These are phyloP conservation scores for Ramphastos sulfuratus DNA, from an alignment of 2,113 vertebrate genomes.

Conservation along the genomic window DNA sequence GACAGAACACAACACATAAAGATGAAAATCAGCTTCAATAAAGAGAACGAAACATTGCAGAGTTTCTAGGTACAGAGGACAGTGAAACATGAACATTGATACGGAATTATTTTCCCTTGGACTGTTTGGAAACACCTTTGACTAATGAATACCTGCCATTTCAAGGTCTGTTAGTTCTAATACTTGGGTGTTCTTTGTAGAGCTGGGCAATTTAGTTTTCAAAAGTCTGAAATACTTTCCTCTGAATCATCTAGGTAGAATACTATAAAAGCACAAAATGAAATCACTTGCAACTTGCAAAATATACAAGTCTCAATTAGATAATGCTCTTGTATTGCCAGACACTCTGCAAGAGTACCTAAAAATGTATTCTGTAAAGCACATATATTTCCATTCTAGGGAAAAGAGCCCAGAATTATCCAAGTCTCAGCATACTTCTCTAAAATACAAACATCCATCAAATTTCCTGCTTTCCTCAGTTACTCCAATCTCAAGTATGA, in stretches of 20 bases:
- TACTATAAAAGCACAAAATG: background rate
- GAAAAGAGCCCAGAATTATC: background rate
- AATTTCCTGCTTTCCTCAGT: background rate
- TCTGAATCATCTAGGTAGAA: background rate
- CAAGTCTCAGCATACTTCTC: background rate
- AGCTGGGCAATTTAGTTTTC: background rate
- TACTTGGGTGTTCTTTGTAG: background rate
- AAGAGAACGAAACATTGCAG: background rate
- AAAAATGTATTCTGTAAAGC: background rate
- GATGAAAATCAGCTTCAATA: background rate
- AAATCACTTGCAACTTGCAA: background rate
- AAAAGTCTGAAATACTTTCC: background rate
- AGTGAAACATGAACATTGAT: background rate
- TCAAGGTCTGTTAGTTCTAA: background rate
- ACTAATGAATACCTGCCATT: background rate
- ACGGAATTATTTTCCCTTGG: background rate
- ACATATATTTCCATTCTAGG: background rate
- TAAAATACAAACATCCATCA: background rate
- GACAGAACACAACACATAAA: background rate
- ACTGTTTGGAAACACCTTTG: background rate
- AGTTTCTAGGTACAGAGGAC: background rate
- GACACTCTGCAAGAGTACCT: background rate
- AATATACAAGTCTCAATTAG: background rate
- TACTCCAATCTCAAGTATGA: background rate
- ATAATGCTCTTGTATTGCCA: background rate